A percentile compares a stretch with the other conserved stretches of the same genome.
Evolutionary conservation across 2,113 vertebrate species (phyloP).

Genomic region (Neodon shergylaensis): DNA sequence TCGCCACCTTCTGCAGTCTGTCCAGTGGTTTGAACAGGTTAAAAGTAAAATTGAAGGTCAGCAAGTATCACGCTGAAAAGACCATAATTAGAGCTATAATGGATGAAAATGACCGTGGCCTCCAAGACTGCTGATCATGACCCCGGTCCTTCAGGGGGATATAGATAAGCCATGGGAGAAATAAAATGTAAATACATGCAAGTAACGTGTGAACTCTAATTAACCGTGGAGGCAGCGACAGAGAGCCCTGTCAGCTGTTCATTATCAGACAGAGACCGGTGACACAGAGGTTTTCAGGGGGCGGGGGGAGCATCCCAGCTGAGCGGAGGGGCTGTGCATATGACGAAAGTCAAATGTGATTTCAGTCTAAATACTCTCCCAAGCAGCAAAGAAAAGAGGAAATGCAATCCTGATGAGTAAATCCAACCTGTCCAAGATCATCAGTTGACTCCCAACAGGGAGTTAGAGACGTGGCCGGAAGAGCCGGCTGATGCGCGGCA

Average conservation of each 20-base stretch:
- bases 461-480: neutral
- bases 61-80: neutral
- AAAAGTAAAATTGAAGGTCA: slow-evolving; percentile 12
- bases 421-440: neutral
- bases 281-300: neutral
- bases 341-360: neutral
- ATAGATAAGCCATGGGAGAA: neutral
- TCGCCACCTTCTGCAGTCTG: neutral
- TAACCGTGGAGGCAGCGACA: neutral
- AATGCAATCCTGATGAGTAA: neutral
- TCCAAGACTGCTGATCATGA: neutral
- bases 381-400: neutral
- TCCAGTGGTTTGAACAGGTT: neutral
- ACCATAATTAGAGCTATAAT: neutral
- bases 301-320: neutral
- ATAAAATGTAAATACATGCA: neutral
- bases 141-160: neutral
- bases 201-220: neutral
- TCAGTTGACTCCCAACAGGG: neutral
- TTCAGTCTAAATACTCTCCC: neutral
- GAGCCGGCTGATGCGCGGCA: neutral
- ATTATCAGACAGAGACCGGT: neutral
- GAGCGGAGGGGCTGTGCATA: neutral
- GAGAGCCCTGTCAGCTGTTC: neutral
- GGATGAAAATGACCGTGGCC: neutral